Base-by-base conservation (phyloP, 1,140 invertebrate genomes). In the Drosophila sucinea region DNA sequence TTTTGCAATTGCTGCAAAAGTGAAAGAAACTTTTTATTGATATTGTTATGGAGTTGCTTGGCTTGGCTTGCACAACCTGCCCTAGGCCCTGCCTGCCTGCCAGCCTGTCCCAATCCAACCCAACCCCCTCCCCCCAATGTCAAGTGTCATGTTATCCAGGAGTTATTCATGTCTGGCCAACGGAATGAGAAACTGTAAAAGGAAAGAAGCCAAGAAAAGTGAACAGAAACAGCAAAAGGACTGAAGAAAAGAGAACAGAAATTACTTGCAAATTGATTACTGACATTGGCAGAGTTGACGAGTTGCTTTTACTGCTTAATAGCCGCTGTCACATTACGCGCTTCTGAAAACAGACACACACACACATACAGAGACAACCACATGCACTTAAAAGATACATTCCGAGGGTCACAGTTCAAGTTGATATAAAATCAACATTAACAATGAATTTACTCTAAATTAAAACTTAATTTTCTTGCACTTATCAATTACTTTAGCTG, bases 221-320 rank as follows among this genome's bases (percentile, higher is more conserved):
- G 47, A 32, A 71, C 51, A 74, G 27, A 51, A 63, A 32, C 40
- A 72, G 72, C 64, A 76, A 68, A 10, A 7, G 7, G 33, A 58
- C 29, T 2, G 35, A 44, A 51, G n/a, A 32, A n/a, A 54, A 23
- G 44, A 25, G 55, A 56, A 61, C 41, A 70, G 74, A 76, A 77
- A 77, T 76, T 76, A 79, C 77, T 79, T 87, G 76, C 83, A 86
- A 87, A 86, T 86, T 86, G 83, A 86, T 82, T 86, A 86, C 82
- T 76, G 82, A 68, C 78, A 81, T 58, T 64, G 79, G 56, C 71
- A 60, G 63, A 58, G 60, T 63, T 67, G 78, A 79, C 71, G 71
- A 77, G 75, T 55, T 66, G 67, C 63, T 79, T 79, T 85, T 77
- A 73, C 60, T 66, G 56, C 67, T 70, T 82, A 86, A 86, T 81